Base-by-base conservation (phyloP, 2,113 vertebrate species). In the Tachycineta bicolor region DNA sequence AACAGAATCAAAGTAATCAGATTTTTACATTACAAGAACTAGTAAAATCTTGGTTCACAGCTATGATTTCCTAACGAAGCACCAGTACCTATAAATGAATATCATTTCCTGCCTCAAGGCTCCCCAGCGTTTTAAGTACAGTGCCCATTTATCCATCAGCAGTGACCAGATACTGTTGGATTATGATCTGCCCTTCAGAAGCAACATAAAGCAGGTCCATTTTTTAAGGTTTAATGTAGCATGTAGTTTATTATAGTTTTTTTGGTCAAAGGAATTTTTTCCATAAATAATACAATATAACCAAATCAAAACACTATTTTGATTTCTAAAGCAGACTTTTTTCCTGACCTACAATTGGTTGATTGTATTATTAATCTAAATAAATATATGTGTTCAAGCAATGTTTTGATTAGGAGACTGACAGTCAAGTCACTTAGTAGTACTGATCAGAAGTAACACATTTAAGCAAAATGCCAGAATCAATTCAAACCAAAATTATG, bases 1-100 rank as follows among this genome's bases (percentile, higher is more conserved):
- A 96, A 91, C 83, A 95, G 90, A 92, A 68, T 87, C 93, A 94
- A 91, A 97, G 93, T 93, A 96, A 96, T 95, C 93, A 94, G 96
- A 96, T 97, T 97, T 94, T 96, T 93, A 86, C 67, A 92, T 91
- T 87, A 94, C 63, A 96, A 93, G 81, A 97, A 92, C 79, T 41
- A 93, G 79, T 94, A 89, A 97, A 97, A 96, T 91, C 84, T 94
- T 96, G 59, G 78, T 96, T 96, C 90, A 94, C 62, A 96, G 88
- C 63, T 93, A 88, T 77, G 70, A 86, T 93, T 97, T 96, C 75
- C 82, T 91, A 93, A 96, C 23, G 43, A 97, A 95, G 81, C 95
- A 88, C 83, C 80, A 94, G 53, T 85, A 87, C 78, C 71, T 94
- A 44, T 92, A 97, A 97, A 97, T 90, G 67, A 97, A 90, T 76